Base-by-base conservation (phyloP, 2,888 invertebrate genomes). In the Drosophila birchii region DNA sequence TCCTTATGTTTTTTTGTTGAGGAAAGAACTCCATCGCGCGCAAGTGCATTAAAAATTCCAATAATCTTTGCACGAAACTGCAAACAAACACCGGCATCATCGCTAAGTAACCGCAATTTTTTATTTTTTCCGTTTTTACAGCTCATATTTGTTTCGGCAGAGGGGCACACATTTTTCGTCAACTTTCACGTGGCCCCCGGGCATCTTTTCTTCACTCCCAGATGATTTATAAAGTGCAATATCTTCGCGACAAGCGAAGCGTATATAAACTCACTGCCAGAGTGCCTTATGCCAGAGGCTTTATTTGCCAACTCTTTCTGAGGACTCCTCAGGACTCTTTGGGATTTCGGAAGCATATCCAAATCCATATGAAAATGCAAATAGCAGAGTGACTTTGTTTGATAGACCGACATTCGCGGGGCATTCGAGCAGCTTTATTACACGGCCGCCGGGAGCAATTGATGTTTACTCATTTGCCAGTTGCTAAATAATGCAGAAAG, bases 151-250 rank as follows among this genome's bases (percentile, higher is more conserved):
- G 58, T 76, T 76, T 62, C 61, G 26, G 39, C 49, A 26, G 23
- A 16, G 70, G 70, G 54, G 44, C 36, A 68, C 76, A 76, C 61
- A 76, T 68, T 69, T 69, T 62, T 75, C 55, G 61, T 76, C 54
- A 49, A 69, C 57, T 51, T 69, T 49, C 74, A 54, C 32, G 68
- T 67, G 76, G 57, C 57, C 20, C 34, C 11, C 38, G 14, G 39
- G 53, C 39, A 4, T 11, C 34, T 11, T 16, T 29, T 20, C 23
- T 29, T 61, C 14, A 26, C 11, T 45, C 86, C 89, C 72, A 44
- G 62, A 73, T 77, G 85, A 84, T 81, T 74, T 78, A 87, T 87
- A 81, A 84, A 88, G 87, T 84, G 89, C 87, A 84, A 79, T 84
- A 76, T 75, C 71, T 70, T 59, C 47, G 87, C 73, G 75, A 63